Evolutionary conservation across 2,113 vertebrate genomes (phyloP).

Genomic region (Zosterops lateralis): DNA sequence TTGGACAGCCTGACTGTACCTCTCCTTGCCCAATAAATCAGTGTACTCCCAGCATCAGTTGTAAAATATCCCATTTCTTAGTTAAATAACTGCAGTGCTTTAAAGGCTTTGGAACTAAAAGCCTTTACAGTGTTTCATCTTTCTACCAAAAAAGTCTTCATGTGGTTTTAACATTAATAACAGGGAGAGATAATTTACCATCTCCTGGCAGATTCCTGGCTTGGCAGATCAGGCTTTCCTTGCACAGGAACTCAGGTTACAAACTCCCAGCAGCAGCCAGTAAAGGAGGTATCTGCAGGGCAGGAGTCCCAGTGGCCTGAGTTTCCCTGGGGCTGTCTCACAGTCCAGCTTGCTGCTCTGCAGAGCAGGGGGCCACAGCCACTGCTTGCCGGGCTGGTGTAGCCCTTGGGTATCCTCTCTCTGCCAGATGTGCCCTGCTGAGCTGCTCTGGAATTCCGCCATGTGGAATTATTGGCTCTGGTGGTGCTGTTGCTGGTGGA

Average conservation of each 20-base stretch:
- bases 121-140: background rate
- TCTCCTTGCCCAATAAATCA: background rate
- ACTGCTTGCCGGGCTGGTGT: background rate
- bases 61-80: constrained; percentile 1
- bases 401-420: background rate
- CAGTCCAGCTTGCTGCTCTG: background rate
- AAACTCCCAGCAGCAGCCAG: background rate
- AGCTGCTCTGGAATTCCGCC: background rate
- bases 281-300: background rate
- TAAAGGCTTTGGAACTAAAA: constrained; percentile 24
- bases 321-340: background rate
- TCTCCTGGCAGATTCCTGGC: constrained; percentile 45
- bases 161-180: constrained; percentile 26
- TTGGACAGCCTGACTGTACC: background rate
- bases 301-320: background rate
- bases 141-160: constrained; percentile 61
- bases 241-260: background rate
- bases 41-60: background rate
- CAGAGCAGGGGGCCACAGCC: background rate
- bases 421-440: background rate
- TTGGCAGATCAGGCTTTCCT: background rate
- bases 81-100: background rate
- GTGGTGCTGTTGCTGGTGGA: background rate
- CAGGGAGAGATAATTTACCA: constrained; percentile 12
- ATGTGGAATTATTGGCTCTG: background rate